phyloP scores from a whole-genome alignment of 2,888 invertebrate genomes.

The Andrena bicolor region DNA sequence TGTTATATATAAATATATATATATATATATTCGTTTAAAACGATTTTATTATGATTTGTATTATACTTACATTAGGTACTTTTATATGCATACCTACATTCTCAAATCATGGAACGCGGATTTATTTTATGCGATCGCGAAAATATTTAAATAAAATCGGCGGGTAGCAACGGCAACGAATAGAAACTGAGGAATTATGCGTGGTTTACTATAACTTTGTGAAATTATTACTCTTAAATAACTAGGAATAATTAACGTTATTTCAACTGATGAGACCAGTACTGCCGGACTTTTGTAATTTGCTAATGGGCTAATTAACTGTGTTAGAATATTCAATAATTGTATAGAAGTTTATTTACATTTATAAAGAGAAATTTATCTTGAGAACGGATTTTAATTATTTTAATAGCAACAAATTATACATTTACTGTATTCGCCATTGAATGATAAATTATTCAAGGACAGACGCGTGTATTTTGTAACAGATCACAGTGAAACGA shows the following conservation, averaged over 20 bases:
- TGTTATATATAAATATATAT: slow-evolving; percentile 50
- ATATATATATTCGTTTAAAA: slow-evolving; percentile 46
- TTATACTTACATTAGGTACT: slow-evolving; percentile 60
- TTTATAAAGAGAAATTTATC: slow-evolving; percentile 9
- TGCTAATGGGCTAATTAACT: slow-evolving; percentile 7
- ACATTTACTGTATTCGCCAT: slow-evolving; percentile 12
- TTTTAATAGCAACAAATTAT: slow-evolving; percentile 35
- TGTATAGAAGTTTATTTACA: slow-evolving; percentile 12
- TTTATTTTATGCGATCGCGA: slow-evolving; percentile 8
- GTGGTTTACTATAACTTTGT: slow-evolving; percentile 28
- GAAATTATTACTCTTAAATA: slow-evolving; percentile 23
- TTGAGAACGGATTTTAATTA: slow-evolving; percentile 17
- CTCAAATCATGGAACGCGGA: slow-evolving; percentile 39
- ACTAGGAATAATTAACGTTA: slow-evolving; percentile 13
- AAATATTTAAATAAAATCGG: slow-evolving; percentile 10
- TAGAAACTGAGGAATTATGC: slow-evolving; percentile 13
- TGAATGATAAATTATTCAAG: slow-evolving; percentile 32
- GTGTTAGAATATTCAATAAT: slow-evolving; percentile 13
- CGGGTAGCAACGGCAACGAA: slow-evolving; percentile 27
- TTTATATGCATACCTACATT: slow-evolving; percentile 62
- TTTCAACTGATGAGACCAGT: neutral
- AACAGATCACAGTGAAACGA: slow-evolving; percentile 15
- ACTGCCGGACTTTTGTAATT: slow-evolving; percentile 16
- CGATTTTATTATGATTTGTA: slow-evolving; percentile 57
- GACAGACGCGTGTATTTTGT: slow-evolving; percentile 5